phyloP scores from a whole-genome alignment of 2,888 invertebrate genomes.

The Eilema caniola region DNA sequence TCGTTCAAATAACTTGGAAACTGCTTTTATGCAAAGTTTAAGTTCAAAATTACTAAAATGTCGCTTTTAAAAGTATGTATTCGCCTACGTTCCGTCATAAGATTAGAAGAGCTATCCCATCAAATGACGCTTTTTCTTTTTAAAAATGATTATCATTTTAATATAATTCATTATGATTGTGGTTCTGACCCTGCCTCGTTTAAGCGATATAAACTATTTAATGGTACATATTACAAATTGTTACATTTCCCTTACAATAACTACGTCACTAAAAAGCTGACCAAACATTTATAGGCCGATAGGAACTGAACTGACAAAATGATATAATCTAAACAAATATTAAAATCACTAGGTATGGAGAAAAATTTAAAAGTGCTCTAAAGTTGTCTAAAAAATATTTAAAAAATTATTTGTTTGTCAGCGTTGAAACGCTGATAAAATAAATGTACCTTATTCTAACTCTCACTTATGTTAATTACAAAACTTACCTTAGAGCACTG shows the following conservation, averaged over 20 bases:
- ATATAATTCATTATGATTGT: constrained; percentile 75
- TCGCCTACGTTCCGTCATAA: constrained; percentile 49
- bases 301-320: constrained; percentile 77
- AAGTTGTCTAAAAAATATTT: constrained; percentile 53
- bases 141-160: constrained; percentile 65
- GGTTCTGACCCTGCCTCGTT: constrained; percentile 85
- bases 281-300: constrained; percentile 81
- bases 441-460: constrained; percentile 65
- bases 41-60: constrained; percentile 11
- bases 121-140: constrained; percentile 46
- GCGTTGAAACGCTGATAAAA: constrained; percentile 55
- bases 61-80: constrained; percentile 27
- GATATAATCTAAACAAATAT: constrained; percentile 59
- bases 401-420: constrained; percentile 32
- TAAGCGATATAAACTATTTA: constrained; percentile 81
- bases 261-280: constrained; percentile 76
- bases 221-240: constrained; percentile 75
- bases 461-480: constrained; percentile 79
- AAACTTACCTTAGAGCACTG: constrained; percentile 74
- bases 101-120: constrained; percentile 77
- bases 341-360: constrained; percentile 53
- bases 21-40: background rate
- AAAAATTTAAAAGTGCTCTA: constrained; percentile 66
- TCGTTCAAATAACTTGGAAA: background rate
- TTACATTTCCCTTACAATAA: constrained; percentile 58